Conservation (phyloP, 2,888 invertebrate genomes). For the Calameuta pallipes region DNA sequence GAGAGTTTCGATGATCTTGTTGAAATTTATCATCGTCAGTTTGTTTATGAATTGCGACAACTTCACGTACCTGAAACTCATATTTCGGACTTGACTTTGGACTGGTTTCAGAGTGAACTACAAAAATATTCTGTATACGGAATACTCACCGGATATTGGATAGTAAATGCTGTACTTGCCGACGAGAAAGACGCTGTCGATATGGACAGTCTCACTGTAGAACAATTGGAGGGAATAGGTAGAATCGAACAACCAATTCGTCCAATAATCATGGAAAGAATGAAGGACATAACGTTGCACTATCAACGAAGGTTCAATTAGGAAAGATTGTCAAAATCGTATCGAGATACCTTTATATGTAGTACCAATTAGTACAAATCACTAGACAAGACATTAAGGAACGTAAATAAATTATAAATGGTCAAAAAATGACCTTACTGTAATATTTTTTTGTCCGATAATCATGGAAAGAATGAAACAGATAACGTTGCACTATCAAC, state of each 20-base stretch:
- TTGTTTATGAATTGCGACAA: slow-evolving; percentile 30
- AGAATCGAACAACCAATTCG: slow-evolving; percentile 14
- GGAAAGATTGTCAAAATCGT: background rate
- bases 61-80: slow-evolving; percentile 22
- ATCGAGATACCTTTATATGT: background rate
- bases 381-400: too few species aligned
- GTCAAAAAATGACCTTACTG: too few species aligned
- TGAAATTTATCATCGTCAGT: slow-evolving; percentile 32
- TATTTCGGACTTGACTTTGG: slow-evolving; percentile 28
- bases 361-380: background rate
- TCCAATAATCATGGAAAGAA: slow-evolving; percentile 28
- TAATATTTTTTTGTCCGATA: slow-evolving; percentile 6
- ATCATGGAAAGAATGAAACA: slow-evolving; percentile 32
- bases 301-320: slow-evolving; percentile 17
- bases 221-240: slow-evolving; percentile 13
- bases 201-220: slow-evolving; percentile 25
- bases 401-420: too few species aligned
- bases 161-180: slow-evolving; percentile 40
- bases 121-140: slow-evolving; percentile 42
- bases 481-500: slow-evolving; percentile 32
- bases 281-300: slow-evolving; percentile 33
- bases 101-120: slow-evolving; percentile 44
- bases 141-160: slow-evolving; percentile 41
- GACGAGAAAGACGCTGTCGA: slow-evolving; percentile 28
- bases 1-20: slow-evolving; percentile 38